Base-by-base conservation (phyloP, 2,797 vertebrate genomes). In the Anguilla pacifica region DNA sequence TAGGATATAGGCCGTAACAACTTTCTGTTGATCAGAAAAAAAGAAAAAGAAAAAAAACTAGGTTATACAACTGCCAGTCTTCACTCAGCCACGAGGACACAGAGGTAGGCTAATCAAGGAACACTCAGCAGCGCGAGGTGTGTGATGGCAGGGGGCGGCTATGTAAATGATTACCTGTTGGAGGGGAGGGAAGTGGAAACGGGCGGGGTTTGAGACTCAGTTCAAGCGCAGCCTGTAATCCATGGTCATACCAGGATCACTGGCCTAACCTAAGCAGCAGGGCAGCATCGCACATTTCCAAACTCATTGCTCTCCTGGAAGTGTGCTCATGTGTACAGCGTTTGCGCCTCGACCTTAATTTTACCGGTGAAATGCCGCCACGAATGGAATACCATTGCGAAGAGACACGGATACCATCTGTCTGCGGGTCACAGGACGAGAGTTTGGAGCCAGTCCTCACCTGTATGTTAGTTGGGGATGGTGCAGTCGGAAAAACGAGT, bases 401-500 rank as follows among this genome's bases (percentile, higher is more conserved):
- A 91, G 95, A 96, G 90, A 94, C 96, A 90, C 93, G 95, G 89
- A 94, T 96, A 86, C 93, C 96, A 5, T 95, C 96, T n/a, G 89
- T 95, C 88, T 90, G 94, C 94, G 59, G 94, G 93, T 90, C 95
- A 93, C 92, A 95, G 94, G 93, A 94, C 84, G 93, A 96, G 90
- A 90, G 94, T 95, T 92, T 91, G 85, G 97, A 99, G 89, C 97
- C 98, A 13, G 96, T 96, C 74, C 97, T 99, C 95, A 98, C 97
- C 93, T 99, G 98, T 35, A 99, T 99, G 93, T 95, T 99, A 94
- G 97, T 99, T 64, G 98, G 98, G 49, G 98, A 99, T 49, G 97
- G 98, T 61, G 98, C 97, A 0, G 98, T 99, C 81, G 98, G 98
- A 35, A 99, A 99, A 93, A 99, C 98, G 88, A 99, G 98, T 91